These are phyloP conservation scores for Palythoa grandis DNA, from an alignment of 92 coral and sea anemone species.

Conservation along the genomic window DNA sequence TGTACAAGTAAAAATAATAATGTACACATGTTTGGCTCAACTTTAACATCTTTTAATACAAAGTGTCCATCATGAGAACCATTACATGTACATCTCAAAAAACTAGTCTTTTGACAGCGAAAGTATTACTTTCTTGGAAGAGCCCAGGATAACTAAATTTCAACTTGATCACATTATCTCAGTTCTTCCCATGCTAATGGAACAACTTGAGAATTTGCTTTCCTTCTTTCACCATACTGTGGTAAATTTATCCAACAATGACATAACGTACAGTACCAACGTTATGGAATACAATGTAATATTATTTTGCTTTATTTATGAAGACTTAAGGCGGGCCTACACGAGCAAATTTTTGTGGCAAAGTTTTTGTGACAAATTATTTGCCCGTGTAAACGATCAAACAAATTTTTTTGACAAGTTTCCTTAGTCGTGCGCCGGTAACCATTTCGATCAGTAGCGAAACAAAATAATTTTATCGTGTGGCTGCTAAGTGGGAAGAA, in stretches of 20 bases:
- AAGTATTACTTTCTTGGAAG: constrained; percentile 46
- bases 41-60: constrained; percentile 37
- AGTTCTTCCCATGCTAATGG: constrained; percentile 23
- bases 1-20: constrained; percentile 36
- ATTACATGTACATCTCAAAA: constrained; percentile 47
- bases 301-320: too few relatives aligned
- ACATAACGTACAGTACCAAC: too few relatives aligned
- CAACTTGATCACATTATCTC: constrained; percentile 47
- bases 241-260: too few relatives aligned
- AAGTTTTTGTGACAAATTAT: too few relatives aligned
- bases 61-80: constrained; percentile 44
- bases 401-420: too few relatives aligned
- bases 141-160: constrained; percentile 49
- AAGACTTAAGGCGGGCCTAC: too few relatives aligned
- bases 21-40: constrained; percentile 42
- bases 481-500: too few relatives aligned
- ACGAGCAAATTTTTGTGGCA: too few relatives aligned
- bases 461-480: too few relatives aligned
- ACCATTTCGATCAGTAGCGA: background rate
- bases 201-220: constrained; percentile 22
- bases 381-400: too few relatives aligned
- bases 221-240: too few relatives aligned
- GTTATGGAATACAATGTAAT: too few relatives aligned
- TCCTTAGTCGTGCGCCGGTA: background rate
- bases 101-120: constrained; percentile 30